Evolutionary conservation across 2,888 invertebrate species (phyloP), one percentile per base, ranked within the genome.

Genomic region (Andricus quercusramuli): DNA sequence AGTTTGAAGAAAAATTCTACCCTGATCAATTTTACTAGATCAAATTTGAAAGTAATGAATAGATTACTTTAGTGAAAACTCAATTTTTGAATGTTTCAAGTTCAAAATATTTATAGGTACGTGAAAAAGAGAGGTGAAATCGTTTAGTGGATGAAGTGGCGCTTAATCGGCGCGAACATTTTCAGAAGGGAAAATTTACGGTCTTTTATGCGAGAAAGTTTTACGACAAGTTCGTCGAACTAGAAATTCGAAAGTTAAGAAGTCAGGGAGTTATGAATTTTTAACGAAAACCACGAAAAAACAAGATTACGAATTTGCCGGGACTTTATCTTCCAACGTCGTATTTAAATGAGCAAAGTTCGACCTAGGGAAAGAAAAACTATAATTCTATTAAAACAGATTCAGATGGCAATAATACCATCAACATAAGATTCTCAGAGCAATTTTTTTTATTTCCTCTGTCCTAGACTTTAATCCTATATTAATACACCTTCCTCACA

Each of bases 211-310:
- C 56, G 15, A 51, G 70, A 56, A 74, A 74, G 74, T 56, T 56
- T 17, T 8, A 4, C 56, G 56, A 37, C 56, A 56, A 74, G 74
- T 74, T 74, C 56, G 74, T 56, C 74, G 32, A 74, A 74, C 56
- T 56, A 37, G 15, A 74, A 56, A 32, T 74, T 74, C 20, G 11
- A 3, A 56, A 74, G 37, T 74, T 56, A 20, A 37, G n/a, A 59
- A 74, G 51, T 74, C 74, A 29, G 25, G 25, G 74, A 74, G 74
- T 74, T 74, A 74, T 74, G 74, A 74, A 74, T 74, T 74, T 74
- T 47, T 56, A 47, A 74, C 32, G 74, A 74, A 74, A 74, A 56
- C 74, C 56, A 32, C 56, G 17, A 74, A 74, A 74, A 74, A 56
- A 74, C 74, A 74, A 56, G 74, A 74, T 74, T 74, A 32, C 74